A percentile compares a stretch with the other conserved stretches of the same genome.
Evolutionary conservation across 2,797 vertebrate species (phyloP).

Genomic region (Sebastes kiyomatsui): DNA sequence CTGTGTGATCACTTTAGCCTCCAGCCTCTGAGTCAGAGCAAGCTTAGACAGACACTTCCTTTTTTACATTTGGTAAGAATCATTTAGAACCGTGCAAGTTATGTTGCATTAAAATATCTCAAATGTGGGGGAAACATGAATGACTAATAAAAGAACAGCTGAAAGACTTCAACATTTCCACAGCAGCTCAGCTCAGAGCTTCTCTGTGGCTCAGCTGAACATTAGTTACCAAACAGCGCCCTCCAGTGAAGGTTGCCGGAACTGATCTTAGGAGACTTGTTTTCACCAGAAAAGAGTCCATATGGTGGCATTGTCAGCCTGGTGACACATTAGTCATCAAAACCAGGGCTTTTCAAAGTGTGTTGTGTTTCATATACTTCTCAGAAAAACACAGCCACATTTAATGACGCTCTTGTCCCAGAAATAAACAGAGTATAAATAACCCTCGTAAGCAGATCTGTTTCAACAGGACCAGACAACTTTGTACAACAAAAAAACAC

Average conservation of each 20-base stretch:
- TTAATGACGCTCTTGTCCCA: neutral
- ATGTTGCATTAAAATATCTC: neutral
- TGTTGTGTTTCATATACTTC: neutral
- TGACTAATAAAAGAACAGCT: conserved; percentile 9
- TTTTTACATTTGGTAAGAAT: neutral
- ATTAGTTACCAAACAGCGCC: conserved; percentile 78
- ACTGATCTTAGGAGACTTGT: neutral
- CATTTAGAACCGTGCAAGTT: neutral
- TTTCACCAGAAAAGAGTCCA: neutral
- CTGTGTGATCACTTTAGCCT: neutral
- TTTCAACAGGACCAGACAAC: neutral
- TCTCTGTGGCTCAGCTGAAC: neutral
- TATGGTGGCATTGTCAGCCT: neutral
- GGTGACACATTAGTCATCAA: conserved; percentile 15
- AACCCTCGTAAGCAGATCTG: neutral
- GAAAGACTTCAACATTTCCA: neutral
- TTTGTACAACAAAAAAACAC: neutral
- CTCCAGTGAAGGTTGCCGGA: conserved; percentile 56
- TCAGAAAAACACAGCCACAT: neutral
- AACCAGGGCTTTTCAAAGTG: neutral
- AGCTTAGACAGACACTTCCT: neutral
- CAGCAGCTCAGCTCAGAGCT: conserved; percentile 5
- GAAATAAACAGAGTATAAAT: neutral
- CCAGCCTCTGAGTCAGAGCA: neutral
- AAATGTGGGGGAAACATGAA: neutral